Percentiles rank a stretch among this genome's conserved stretches.
phyloP scores from a whole-genome alignment of 2,888 invertebrate genomes.

The Cheilosia soror region DNA sequence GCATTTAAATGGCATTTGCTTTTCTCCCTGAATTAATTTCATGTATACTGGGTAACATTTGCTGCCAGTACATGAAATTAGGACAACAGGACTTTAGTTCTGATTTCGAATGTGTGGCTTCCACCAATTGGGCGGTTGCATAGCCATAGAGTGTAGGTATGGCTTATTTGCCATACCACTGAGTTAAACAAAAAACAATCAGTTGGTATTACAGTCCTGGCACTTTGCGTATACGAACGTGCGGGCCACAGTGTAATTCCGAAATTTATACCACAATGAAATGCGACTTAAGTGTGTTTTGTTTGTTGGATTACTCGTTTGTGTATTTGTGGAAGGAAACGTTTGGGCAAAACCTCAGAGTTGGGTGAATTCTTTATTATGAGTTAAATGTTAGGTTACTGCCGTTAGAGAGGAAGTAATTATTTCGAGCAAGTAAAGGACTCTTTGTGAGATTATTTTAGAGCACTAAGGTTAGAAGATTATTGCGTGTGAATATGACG shows the following conservation, averaged over 20 bases:
- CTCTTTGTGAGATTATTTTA: neutral
- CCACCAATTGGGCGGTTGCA: neutral
- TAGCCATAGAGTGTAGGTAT: neutral
- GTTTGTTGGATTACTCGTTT: neutral
- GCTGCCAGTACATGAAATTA: neutral
- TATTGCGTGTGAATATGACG: no score
- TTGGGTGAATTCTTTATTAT: neutral
- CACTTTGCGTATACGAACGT: neutral
- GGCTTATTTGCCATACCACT: neutral
- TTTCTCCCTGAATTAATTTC: neutral
- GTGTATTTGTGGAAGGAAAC: neutral
- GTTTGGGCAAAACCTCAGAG: neutral
- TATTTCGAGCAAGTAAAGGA: neutral
- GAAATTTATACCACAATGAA: neutral
- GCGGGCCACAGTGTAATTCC: neutral
- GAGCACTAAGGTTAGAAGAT: no score
- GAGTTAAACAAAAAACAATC: neutral
- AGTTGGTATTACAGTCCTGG: neutral
- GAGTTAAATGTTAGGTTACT: neutral
- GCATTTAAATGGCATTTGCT: neutral
- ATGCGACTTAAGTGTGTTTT: neutral
- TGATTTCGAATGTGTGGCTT: neutral
- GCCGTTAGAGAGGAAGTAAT: neutral
- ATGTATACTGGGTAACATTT: neutral
- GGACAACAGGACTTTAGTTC: neutral